These are phyloP conservation scores for Solen grandis DNA, from an alignment of 1,140 invertebrate genomes.

Conservation along the genomic window DNA sequence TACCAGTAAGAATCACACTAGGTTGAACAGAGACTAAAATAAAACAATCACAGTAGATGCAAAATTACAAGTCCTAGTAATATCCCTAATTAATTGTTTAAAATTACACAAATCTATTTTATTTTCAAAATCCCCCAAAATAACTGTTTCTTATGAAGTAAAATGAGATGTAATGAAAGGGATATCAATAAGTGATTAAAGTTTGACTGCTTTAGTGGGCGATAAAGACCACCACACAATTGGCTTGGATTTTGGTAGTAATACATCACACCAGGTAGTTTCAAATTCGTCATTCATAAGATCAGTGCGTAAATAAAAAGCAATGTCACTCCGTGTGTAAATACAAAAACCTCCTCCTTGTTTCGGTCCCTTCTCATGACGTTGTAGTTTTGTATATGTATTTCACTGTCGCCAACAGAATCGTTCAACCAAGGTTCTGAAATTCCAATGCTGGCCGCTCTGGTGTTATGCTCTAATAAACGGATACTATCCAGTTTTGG, in stretches of 20 bases:
- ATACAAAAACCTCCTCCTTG: slow-evolving; percentile 11
- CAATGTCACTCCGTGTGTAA: not conserved
- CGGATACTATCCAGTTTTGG: slow-evolving; percentile 14
- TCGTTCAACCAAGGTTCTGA: too few relatives aligned
- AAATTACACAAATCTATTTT: too few relatives aligned
- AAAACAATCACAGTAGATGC: too few relatives aligned
- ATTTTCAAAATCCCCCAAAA: slow-evolving; percentile 16
- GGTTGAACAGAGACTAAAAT: too few relatives aligned
- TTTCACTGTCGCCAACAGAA: too few relatives aligned
- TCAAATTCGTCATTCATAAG: not conserved
- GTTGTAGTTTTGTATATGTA: too few relatives aligned
- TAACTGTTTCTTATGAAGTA: not conserved
- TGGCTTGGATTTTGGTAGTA: not conserved
- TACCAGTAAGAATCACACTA: too few relatives aligned
- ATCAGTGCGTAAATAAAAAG: not conserved
- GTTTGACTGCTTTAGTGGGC: not conserved
- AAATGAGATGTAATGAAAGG: not conserved
- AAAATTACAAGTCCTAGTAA: too few relatives aligned
- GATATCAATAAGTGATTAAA: slow-evolving; percentile 4
- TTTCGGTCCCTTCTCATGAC: not conserved
- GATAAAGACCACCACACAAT: not conserved
- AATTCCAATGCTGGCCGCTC: too few relatives aligned
- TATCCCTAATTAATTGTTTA: too few relatives aligned
- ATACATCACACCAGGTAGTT: not conserved
- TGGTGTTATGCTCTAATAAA: not conserved